Base-by-base conservation (phyloP, 2,888 invertebrate genomes). In the Rhopalosiphum nymphaeae region DNA sequence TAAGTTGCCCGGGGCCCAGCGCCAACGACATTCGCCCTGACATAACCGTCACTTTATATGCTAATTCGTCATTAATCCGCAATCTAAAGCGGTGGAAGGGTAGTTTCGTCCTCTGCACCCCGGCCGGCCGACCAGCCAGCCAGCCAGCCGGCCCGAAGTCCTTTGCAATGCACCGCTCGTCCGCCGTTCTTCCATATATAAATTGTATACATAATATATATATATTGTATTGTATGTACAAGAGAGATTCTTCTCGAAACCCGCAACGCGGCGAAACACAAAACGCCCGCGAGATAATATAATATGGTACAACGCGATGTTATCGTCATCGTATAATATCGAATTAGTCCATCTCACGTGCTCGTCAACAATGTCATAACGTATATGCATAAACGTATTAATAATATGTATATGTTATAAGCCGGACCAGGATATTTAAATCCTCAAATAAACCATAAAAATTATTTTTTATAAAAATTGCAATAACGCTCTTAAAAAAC, bases 1-100 rank as follows among this genome's bases (percentile, higher is more conserved):
- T 46, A 49, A 86, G 89, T 94, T 91, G 90, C 90, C 94, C 61
- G 85, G 89, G 89, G 93, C 89, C 89, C 57, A 85, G 93, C 93
- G 85, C 84, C 93, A 85, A 49, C 90, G 86, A 91, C 94, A 86
- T 94, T 94, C 90, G 90, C 93, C 93, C 29, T 36, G 94, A 94
- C 94, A 91, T 61, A 86, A 91, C 94, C 94, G 90, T 94, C 94
- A 94, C 94, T 94, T 94, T 91, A 94, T 94, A 94, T 94, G 94
- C 94, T 94, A 94, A 94, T 94, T 94, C 94, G 94, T 94, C 94
- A 94, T 94, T 94, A 94, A 94, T 94, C 94, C 94, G 94, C 94
- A 91, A 94, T 94, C 94, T 94, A 86, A 90, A 90, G 94, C 57
- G 78, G 78, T 78, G 90, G 57, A 84, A 85, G 92, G 29, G 61